Evolutionary conservation across 2,888 invertebrate genomes (phyloP).

Genomic region (Pasiphila rectangulata): DNA sequence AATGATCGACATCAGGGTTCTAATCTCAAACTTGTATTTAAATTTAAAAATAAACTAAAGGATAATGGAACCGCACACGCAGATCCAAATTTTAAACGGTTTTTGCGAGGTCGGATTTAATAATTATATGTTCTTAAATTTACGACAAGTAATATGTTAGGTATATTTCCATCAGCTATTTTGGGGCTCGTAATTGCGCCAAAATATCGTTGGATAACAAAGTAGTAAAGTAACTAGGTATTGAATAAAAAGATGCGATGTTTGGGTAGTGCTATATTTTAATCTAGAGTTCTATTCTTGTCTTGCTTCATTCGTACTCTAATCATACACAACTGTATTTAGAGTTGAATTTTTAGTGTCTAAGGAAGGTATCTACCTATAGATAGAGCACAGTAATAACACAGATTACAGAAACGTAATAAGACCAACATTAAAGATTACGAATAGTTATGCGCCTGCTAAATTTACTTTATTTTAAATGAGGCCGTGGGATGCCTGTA

Average conservation of each 20-base stretch:
- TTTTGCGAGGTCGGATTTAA: slow-evolving; percentile 12
- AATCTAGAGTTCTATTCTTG: slow-evolving; percentile 2
- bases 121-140: slow-evolving; percentile 15
- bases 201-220: slow-evolving; percentile 10
- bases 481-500: too few relatives aligned
- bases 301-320: neutral
- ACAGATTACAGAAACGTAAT: too few relatives aligned
- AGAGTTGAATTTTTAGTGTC: too few relatives aligned
- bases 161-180: slow-evolving; percentile 10
- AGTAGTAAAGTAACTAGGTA: too few relatives aligned
- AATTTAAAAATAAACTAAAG: slow-evolving; percentile 23
- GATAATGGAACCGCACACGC: slow-evolving; percentile 25
- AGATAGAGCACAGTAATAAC: too few relatives aligned
- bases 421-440: too few relatives aligned
- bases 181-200: slow-evolving; percentile 1
- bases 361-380: too few relatives aligned
- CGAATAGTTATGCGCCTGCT: too few relatives aligned
- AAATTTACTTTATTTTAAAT: neutral
- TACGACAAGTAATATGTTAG: slow-evolving; percentile 7
- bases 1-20: slow-evolving; percentile 24
- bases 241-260: too few relatives aligned
- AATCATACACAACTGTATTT: neutral
- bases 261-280: slow-evolving; percentile 7
- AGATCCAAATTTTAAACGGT: slow-evolving; percentile 12
- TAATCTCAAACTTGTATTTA: slow-evolving; percentile 15